Evolutionary conservation across 2,797 vertebrate species (phyloP).

Genomic region (Ceryle rudis): DNA sequence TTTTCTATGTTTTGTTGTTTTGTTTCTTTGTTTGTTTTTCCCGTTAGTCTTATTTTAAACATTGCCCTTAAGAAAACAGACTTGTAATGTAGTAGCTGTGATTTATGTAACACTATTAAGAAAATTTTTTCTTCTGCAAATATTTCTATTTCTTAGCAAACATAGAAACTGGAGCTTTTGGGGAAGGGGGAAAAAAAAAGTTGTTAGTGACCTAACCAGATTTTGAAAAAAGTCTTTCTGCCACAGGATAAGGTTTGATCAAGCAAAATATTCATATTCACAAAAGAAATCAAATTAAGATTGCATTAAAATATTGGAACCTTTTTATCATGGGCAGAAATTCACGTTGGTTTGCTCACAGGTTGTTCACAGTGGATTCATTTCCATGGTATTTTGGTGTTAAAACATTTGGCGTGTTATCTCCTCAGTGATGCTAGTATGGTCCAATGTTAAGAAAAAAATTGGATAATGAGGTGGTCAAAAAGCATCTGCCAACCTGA

Average conservation of each 20-base stretch:
- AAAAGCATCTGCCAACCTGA: neutral
- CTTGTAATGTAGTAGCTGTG: neutral
- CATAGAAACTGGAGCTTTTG: neutral
- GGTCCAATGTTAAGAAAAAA: neutral
- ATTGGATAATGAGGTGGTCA: neutral
- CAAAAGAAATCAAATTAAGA: neutral
- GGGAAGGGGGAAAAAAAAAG: accelerated
- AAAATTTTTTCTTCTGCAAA: neutral
- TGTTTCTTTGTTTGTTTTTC: neutral
- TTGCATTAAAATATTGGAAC: neutral
- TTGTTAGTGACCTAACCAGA: neutral
- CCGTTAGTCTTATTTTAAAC: neutral
- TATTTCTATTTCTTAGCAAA: neutral
- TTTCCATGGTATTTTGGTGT: neutral
- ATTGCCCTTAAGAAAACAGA: neutral
- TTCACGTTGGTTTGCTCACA: neutral
- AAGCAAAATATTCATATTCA: neutral
- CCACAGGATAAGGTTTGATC: neutral
- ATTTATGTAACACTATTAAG: neutral
- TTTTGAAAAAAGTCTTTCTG: neutral
- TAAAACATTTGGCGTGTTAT: neutral
- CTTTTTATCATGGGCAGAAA: neutral
- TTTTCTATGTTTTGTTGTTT: neutral
- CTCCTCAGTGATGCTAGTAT: neutral
- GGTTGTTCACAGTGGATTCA: neutral